These are phyloP conservation scores for Paedocypris micromegethes DNA, from an alignment of 2,797 vertebrate genomes.

Conservation along the genomic window DNA sequence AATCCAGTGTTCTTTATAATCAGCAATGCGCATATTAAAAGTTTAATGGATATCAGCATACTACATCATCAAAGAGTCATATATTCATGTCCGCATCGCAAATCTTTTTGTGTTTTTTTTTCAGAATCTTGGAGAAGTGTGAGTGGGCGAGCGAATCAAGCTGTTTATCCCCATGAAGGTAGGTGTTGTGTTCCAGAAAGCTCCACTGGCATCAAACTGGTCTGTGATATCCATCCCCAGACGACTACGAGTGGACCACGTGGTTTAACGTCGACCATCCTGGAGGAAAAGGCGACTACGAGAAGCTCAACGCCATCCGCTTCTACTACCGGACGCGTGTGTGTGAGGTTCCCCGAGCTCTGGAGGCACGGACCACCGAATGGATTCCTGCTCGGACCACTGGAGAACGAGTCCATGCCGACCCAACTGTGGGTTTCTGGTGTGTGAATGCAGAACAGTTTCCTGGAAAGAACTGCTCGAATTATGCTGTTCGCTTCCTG, in stretches of 20 bases:
- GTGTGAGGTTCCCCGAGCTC: slow-evolving; percentile 67
- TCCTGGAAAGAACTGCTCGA: slow-evolving; percentile 77
- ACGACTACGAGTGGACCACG: slow-evolving; percentile 75
- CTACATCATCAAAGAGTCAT: too few relatives aligned
- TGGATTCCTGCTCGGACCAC: slow-evolving; percentile 76
- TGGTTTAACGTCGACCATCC: slow-evolving; percentile 93
- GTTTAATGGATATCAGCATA: too few relatives aligned
- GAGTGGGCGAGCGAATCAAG: slow-evolving; percentile 34
- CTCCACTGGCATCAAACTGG: too few relatives aligned
- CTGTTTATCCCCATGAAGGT: slow-evolving; percentile 54
- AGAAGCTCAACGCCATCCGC: slow-evolving; percentile 81
- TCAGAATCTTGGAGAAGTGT: slow-evolving; percentile 55
- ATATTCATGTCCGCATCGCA: too few relatives aligned
- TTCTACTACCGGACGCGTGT: slow-evolving; percentile 80
- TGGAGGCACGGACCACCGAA: slow-evolving; percentile 82
- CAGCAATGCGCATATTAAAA: too few relatives aligned
- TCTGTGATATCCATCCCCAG: slow-evolving; percentile 52
- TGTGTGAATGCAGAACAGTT: slow-evolving; percentile 83
- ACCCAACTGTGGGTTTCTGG: slow-evolving; percentile 81
- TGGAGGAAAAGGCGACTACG: slow-evolving; percentile 81
- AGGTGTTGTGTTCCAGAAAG: slow-evolving; percentile 6
- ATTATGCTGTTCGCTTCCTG: slow-evolving; percentile 85
- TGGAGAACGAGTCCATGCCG: slow-evolving; percentile 76
- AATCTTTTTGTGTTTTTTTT: slow-evolving; percentile 8
- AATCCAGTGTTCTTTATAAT: too few relatives aligned